Conservation (phyloP, 2,113 vertebrate species). For the Agelaius phoeniceus region DNA sequence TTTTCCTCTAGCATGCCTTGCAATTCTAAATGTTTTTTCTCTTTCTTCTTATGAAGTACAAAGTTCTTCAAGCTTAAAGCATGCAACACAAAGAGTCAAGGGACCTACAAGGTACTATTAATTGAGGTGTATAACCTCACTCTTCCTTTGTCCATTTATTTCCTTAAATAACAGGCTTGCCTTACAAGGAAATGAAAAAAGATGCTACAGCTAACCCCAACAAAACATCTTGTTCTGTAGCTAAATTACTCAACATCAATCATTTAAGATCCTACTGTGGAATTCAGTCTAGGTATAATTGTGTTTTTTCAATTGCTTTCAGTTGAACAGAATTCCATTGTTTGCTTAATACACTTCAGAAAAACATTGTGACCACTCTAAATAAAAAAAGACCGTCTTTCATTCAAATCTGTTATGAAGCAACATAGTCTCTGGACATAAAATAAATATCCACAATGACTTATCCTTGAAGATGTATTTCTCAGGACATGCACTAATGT, state of each 20-base stretch:
- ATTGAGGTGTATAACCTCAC: conserved; percentile 18
- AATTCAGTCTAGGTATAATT: background rate
- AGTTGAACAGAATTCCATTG: background rate
- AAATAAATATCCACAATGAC: background rate
- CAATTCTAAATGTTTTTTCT: background rate
- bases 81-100: background rate
- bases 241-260: conserved; percentile 51
- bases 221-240: conserved; percentile 27
- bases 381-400: background rate
- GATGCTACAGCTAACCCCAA: background rate
- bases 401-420: background rate
- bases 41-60: background rate
- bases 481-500: background rate
- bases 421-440: background rate
- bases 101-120: conserved; percentile 27
- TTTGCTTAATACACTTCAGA: background rate
- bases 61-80: background rate
- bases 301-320: conserved; percentile 3
- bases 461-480: background rate
- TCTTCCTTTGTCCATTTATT: conserved; percentile 40
- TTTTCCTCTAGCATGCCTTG: background rate
- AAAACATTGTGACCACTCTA: background rate
- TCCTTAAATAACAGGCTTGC: conserved; percentile 33
- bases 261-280: conserved; percentile 10
- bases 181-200: conserved; percentile 37